Conservation (phyloP, 2,888 invertebrate species). For the Scrobipalpa costella region DNA sequence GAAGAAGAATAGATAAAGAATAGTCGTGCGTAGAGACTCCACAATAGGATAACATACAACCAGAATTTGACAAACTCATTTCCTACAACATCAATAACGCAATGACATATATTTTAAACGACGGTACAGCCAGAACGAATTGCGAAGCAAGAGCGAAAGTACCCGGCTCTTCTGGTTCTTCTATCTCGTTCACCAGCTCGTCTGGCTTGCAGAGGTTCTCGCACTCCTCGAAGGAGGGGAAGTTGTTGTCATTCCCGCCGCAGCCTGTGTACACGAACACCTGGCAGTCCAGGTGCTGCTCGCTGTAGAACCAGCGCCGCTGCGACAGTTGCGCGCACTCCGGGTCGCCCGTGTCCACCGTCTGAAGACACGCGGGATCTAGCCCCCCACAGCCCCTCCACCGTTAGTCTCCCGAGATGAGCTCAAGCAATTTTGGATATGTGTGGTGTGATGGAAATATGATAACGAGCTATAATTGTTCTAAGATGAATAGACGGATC, state of each 20-base stretch:
- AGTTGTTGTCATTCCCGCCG: slow-evolving; percentile 93
- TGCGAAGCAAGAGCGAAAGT: slow-evolving; percentile 24
- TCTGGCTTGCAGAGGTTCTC: slow-evolving; percentile 54
- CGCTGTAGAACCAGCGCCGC: slow-evolving; percentile 88
- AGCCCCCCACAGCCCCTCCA: slow-evolving; percentile 41
- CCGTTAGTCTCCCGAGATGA: slow-evolving; percentile 37
- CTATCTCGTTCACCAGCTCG: background rate
- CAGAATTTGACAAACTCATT: too few relatives aligned
- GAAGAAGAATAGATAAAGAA: background rate
- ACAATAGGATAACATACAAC: too few relatives aligned
- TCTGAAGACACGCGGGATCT: slow-evolving; percentile 63
- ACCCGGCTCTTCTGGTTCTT: slow-evolving; percentile 22
- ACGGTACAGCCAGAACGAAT: slow-evolving; percentile 8
- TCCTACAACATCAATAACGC: background rate
- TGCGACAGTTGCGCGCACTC: slow-evolving; percentile 49
- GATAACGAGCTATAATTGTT: background rate
- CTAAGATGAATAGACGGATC: background rate
- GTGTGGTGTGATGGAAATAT: slow-evolving; percentile 5
- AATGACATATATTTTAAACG: background rate
- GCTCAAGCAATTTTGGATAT: slow-evolving; percentile 27
- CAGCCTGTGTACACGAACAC: slow-evolving; percentile 93
- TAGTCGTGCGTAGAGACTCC: background rate
- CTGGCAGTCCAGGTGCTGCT: slow-evolving; percentile 84
- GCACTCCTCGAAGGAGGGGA: slow-evolving; percentile 87
- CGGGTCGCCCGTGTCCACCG: slow-evolving; percentile 43